Conservation (phyloP, 1,140 invertebrate genomes). For the Diorhabda sublineata region DNA sequence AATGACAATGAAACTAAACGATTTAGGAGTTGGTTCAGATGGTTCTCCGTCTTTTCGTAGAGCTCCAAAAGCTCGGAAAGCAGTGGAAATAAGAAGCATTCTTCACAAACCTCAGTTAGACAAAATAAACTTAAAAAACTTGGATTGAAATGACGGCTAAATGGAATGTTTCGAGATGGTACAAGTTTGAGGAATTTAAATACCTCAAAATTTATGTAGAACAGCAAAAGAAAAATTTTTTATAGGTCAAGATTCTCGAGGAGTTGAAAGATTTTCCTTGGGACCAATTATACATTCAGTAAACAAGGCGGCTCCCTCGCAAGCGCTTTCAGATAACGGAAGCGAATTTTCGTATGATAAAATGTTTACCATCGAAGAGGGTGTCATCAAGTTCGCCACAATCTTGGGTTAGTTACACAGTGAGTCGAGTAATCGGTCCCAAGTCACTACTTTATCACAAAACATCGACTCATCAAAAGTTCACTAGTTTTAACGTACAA, state of each 20-base stretch:
- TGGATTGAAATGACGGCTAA: too few relatives aligned
- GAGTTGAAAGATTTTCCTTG: slow-evolving; percentile 5
- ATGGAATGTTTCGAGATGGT: too few relatives aligned
- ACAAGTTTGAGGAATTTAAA: too few relatives aligned
- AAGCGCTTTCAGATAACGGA: neutral
- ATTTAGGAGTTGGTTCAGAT: too few relatives aligned
- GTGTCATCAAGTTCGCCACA: neutral
- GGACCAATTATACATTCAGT: slow-evolving; percentile 2
- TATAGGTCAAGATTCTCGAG: neutral
- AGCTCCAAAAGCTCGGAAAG: too few relatives aligned
- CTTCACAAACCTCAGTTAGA: too few relatives aligned
- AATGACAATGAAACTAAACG: too few relatives aligned
- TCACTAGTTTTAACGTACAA: neutral
- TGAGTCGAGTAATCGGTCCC: neutral
- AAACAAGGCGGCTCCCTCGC: neutral
- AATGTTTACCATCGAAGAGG: neutral
- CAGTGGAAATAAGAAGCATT: too few relatives aligned
- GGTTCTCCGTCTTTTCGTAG: too few relatives aligned
- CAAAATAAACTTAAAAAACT: too few relatives aligned
- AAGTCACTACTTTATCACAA: neutral
- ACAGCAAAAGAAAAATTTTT: too few relatives aligned
- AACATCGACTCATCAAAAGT: slow-evolving; percentile 6
- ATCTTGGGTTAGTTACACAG: neutral
- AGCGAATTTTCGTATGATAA: slow-evolving; percentile 2
- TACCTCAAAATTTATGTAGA: too few relatives aligned